phyloP scores from a whole-genome alignment of 1,140 invertebrate genomes.

The Drosophila carrolli region DNA sequence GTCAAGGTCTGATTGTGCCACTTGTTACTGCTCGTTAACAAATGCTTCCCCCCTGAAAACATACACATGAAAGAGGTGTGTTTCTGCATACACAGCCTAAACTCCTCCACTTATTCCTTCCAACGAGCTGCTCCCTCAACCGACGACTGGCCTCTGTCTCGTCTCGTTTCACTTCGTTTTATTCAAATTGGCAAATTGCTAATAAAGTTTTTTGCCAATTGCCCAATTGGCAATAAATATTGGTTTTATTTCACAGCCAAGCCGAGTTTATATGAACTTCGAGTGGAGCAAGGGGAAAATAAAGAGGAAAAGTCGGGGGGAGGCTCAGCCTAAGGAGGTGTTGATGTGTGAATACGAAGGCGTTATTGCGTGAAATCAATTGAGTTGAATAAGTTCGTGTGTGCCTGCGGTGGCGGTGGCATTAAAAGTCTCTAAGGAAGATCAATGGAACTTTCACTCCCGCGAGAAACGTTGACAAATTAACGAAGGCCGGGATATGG shows the following conservation, averaged over 20 bases:
- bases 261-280: slow-evolving; percentile 54
- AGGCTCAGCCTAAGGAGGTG: slow-evolving; percentile 28
- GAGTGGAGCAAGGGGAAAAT: slow-evolving; percentile 6
- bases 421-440: slow-evolving; percentile 26
- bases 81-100: slow-evolving; percentile 3
- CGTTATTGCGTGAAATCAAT: slow-evolving; percentile 48
- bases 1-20: slow-evolving; percentile 13
- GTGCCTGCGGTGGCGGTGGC: slow-evolving; percentile 29
- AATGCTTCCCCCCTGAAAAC: not conserved
- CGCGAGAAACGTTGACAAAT: slow-evolving; percentile 31
- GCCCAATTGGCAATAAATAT: slow-evolving; percentile 59
- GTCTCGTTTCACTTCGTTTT: slow-evolving; percentile 34
- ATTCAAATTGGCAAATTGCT: slow-evolving; percentile 72
- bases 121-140: slow-evolving; percentile 6
- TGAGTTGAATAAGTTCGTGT: slow-evolving; percentile 40
- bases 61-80: slow-evolving; percentile 29
- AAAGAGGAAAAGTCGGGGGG: not conserved
- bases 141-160: no score
- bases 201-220: slow-evolving; percentile 61
- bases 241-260: slow-evolving; percentile 49
- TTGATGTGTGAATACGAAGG: slow-evolving; percentile 43
- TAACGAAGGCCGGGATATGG: slow-evolving; percentile 7
- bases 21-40: slow-evolving; percentile 17
- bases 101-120: slow-evolving; percentile 19
- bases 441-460: slow-evolving; percentile 44